Evolutionary conservation across 2,113 vertebrate species (phyloP), one percentile per base, ranked within the genome.

Genomic region (Thomomys bottae): DNA sequence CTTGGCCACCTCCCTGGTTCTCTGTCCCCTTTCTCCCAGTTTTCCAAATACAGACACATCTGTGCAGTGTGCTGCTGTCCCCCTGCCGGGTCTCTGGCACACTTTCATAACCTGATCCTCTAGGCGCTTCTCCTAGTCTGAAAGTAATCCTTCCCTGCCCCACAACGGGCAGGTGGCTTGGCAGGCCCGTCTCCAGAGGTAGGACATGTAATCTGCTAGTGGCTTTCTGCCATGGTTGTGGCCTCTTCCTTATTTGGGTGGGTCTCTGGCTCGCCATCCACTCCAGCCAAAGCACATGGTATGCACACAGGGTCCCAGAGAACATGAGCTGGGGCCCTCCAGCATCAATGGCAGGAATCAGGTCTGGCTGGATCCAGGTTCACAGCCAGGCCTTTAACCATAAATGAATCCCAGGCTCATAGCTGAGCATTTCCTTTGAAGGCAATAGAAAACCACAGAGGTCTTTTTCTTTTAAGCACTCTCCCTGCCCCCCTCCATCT

Each of bases 211-310:
- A 95, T 94, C 95, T 85, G 67, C 81, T 5, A 3, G 0, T 91
- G 92, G 95, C 76, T 1, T 40, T 68, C 86, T 84, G 87, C 94
- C 81, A 1, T 4, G 15, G 61, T 73, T 6, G 54, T 78, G 59
- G 90, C 82, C 78, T 94, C 87, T 85, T 82, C 61, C 94, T 89
- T 93, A 89, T 91, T 94, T 84, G 94, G 93, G 36, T 78, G 72
- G 59, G 68, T 84, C 87, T 94, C 91, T 87, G 77, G 84, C 38
- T 57, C 49, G 21, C n/a, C 54, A 24, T 87, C 78, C 73, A 1
- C 78, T 38, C 81, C 26, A 26, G 38, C 85, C 84, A 90, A 54
- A 54, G 49, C 17, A 54, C 49, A 54, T 49, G 49, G 12, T 54
- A 15, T 54, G 17, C 49, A 54, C 49, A 54, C 49, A 54, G 15